Percentiles rank a stretch among this genome's conserved stretches.
phyloP scores from a whole-genome alignment of 2,797 vertebrate species.

The Tragopan temminckii region DNA sequence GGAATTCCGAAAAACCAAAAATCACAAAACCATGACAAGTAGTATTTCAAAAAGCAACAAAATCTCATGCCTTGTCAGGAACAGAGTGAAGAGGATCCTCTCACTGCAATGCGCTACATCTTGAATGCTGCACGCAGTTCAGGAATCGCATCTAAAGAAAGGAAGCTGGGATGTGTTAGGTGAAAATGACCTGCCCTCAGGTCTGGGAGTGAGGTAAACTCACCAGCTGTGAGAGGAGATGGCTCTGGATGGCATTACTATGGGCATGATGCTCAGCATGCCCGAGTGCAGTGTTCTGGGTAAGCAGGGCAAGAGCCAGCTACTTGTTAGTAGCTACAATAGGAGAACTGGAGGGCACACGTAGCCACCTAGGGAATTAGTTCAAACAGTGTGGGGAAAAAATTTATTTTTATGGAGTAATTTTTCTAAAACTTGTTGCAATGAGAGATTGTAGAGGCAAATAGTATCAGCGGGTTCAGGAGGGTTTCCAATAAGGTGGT shows the following conservation, averaged over 20 bases:
- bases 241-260: not conserved
- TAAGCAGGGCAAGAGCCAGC: not conserved
- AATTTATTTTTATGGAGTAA: not conserved
- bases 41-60: not conserved
- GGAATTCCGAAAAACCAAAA: no score
- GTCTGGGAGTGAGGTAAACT: not conserved
- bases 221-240: not conserved
- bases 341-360: not conserved
- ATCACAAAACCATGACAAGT: no score
- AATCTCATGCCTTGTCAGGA: not conserved
- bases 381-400: not conserved
- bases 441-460: not conserved
- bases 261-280: not conserved
- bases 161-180: not conserved
- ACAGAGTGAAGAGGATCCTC: not conserved
- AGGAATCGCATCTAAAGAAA: not conserved
- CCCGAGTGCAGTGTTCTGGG: not conserved
- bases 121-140: not conserved
- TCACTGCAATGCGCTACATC: rapidly evolving
- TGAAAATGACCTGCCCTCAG: not conserved
- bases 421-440: not conserved
- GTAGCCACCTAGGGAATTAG: not conserved
- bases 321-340: not conserved
- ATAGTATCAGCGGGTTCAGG: not conserved
- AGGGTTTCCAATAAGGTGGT: not conserved